Percentiles rank a stretch among this genome's conserved stretches.
phyloP scores from a whole-genome alignment of 2,888 invertebrate species.

The Falcaria lacertinaria region DNA sequence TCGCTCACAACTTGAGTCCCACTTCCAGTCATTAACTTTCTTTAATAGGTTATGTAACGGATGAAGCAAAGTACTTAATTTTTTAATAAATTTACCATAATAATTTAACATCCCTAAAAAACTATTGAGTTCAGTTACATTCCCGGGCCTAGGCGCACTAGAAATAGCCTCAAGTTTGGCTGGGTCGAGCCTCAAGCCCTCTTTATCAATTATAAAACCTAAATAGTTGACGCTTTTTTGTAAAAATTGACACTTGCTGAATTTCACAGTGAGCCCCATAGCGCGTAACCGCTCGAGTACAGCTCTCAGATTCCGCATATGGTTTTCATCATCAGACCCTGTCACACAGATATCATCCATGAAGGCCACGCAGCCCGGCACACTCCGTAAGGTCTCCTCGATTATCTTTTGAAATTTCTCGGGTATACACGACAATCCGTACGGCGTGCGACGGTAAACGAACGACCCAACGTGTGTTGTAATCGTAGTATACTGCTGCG shows the following conservation, averaged over 20 bases:
- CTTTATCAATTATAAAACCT: background rate
- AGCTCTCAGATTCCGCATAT: conserved; percentile 13
- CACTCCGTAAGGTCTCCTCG: too few species aligned
- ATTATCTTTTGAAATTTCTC: conserved; percentile 30
- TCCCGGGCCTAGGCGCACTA: background rate
- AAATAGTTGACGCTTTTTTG: background rate
- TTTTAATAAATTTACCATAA: background rate
- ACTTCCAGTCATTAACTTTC: background rate
- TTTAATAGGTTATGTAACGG: background rate
- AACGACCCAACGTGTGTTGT: conserved; percentile 12
- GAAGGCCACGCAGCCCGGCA: conserved; percentile 17
- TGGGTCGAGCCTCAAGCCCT: background rate
- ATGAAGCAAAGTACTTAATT: background rate
- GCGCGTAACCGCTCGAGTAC: conserved; percentile 13
- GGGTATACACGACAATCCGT: conserved; percentile 8
- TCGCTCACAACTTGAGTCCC: background rate
- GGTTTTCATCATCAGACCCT: background rate
- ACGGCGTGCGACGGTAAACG: too few species aligned
- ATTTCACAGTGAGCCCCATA: background rate
- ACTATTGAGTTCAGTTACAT: background rate
- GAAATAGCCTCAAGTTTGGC: background rate
- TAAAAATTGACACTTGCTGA: background rate
- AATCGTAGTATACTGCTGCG: conserved; percentile 11
- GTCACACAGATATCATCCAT: conserved; percentile 16
- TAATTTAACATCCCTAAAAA: background rate